Base-by-base conservation (phyloP, 2,888 invertebrate genomes). In the Metallyticus violacea region DNA sequence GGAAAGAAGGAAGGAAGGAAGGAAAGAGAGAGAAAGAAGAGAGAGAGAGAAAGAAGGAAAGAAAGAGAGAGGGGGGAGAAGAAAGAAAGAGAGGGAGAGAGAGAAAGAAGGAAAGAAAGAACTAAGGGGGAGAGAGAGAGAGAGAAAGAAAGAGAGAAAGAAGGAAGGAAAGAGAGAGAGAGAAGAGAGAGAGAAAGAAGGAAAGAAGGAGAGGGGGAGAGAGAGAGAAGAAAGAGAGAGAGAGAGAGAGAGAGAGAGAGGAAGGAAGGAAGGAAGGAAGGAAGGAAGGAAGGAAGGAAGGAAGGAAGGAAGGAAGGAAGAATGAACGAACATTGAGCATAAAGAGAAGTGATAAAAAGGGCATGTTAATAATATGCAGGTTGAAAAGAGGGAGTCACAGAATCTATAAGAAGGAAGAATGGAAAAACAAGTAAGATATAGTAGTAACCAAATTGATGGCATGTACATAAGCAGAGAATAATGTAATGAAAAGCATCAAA, bases 141-240 rank as follows among this genome's bases (percentile, higher is more conserved):
- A 77, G 9, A 29, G 25, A 77, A 26, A 28, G 7, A 28, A 2
- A 27, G 5, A 28, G n/a, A n/a, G 27, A 81, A 15, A 81, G 27
- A 81, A 26, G 62, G 26, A 77, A 76, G 86, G 28, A 86, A 26
- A 26, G 27, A 5, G 5, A 81, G 5, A 81, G 27, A 27, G 26
- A 81, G 29, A 86, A 28, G 88, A 88, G 89, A 89, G 89, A 90
- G 89, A 87, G 87, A 27, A 26, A n/a, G 27, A 26, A 15, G 7
- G 27, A 26, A 78, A 0, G 25, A 26, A 1, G 15, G 9, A 26
- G 86, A 88, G 88, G 87, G 86, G 87, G 40, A 89, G 86, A 30
- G 40, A 77, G 15, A 79, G 26, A 81, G 78, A 81, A 62, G 78
- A 76, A 82, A 86, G 40, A 87, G 30, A 9, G 27, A 77, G 30